A percentile compares a stretch with the other conserved stretches of the same genome.
These are phyloP conservation scores for Melikaiella ostensackeni DNA, from an alignment of 2,888 invertebrate genomes.

Conservation along the genomic window DNA sequence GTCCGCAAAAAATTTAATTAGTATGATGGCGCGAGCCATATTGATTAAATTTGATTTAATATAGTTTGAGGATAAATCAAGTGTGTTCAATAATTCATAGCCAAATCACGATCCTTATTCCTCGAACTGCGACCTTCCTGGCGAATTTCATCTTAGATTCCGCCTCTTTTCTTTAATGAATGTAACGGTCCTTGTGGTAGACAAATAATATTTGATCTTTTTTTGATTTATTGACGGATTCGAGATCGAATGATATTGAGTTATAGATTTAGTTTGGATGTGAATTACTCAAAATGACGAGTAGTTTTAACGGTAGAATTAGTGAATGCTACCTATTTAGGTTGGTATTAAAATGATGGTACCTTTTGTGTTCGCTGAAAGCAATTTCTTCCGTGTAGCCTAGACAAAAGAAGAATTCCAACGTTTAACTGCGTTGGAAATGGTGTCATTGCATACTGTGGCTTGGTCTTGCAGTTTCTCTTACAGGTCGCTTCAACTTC, in stretches of 20 bases:
- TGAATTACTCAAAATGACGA: neutral
- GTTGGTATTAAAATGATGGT: neutral
- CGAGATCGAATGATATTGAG: neutral
- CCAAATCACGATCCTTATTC: conserved; percentile 36
- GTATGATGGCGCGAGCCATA: conserved; percentile 31
- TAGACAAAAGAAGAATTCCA: conserved; percentile 48
- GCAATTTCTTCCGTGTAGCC: conserved; percentile 2
- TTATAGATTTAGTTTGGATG: neutral
- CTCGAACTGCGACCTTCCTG: conserved; percentile 33
- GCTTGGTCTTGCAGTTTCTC: conserved; percentile 24
- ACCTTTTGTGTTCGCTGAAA: neutral
- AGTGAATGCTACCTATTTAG: neutral
- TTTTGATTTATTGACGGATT: neutral
- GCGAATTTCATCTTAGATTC: conserved; percentile 20
- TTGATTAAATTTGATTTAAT: conserved; percentile 40
- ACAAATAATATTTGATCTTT: conserved; percentile 9
- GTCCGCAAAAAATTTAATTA: conserved; percentile 27
- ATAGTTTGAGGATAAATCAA: conserved; percentile 19
- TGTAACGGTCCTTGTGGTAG: conserved; percentile 17
- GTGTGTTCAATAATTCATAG: conserved; percentile 33
- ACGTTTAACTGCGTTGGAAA: conserved; percentile 55
- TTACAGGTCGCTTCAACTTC: conserved; percentile 39
- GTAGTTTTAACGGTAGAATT: neutral
- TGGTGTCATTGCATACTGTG: conserved; percentile 53
- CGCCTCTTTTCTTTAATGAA: conserved; percentile 27